phyloP scores from a whole-genome alignment of 2,113 vertebrate genomes.

The Ictidomys tridecemlineatus region DNA sequence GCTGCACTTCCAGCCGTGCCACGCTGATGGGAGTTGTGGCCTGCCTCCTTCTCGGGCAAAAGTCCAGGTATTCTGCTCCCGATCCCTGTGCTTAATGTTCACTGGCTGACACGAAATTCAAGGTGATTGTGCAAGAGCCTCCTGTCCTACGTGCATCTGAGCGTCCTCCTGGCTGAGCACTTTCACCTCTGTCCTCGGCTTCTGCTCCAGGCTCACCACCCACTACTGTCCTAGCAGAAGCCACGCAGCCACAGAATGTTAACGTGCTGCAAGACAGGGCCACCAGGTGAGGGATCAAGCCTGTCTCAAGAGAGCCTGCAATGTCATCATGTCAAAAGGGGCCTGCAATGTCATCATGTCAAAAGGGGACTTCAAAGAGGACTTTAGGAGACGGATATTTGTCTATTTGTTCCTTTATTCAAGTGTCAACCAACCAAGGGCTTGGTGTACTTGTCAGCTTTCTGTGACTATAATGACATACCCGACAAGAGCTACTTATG shows the following conservation, averaged over 20 bases:
- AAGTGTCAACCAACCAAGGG: neutral
- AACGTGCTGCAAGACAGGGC: neutral
- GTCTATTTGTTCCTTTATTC: neutral
- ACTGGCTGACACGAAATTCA: conserved; percentile 14
- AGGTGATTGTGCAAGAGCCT: neutral
- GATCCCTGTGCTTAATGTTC: neutral
- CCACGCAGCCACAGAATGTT: neutral
- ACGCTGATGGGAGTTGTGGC: neutral
- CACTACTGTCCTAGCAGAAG: neutral
- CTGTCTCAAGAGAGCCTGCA: neutral
- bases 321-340: neutral
- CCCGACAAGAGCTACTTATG: too few species aligned
- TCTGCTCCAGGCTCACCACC: neutral
- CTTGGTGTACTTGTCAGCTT: neutral
- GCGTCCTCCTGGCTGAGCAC: neutral
- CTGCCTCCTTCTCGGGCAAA: neutral
- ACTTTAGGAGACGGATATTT: neutral
- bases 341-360: neutral
- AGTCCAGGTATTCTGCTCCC: neutral
- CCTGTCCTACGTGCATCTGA: neutral
- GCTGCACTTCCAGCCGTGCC: neutral
- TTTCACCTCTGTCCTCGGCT: neutral
- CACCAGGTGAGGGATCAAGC: too few species aligned
- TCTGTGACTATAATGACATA: neutral
- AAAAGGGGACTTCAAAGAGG: neutral